Base-by-base conservation (phyloP, 2,888 invertebrate genomes). In the Tachina fera region DNA sequence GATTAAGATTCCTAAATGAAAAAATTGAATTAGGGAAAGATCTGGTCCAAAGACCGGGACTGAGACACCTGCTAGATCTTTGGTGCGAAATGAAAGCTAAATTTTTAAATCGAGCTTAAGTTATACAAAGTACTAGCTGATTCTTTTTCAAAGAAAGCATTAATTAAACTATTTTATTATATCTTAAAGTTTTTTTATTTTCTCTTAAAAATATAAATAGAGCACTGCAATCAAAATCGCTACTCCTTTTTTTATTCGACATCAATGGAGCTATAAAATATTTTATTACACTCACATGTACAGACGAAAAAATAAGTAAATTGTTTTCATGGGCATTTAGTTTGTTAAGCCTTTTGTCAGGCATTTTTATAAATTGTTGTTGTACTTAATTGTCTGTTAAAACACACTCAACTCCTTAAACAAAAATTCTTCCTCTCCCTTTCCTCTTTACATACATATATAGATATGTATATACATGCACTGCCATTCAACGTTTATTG, bases 381-480 rank as follows among this genome's bases (percentile, higher is more conserved):
- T 82, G 71, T 56, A 67, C 47, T 78, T 76, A 79, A 78, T 81
- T 83, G 80, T 56, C 81, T 74, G 84, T 85, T 81, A 77, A 81
- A 78, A 58, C 31, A 58, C 68, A 53, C 67, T 68, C 63, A 81
- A 56, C 80, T 79, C 63, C 71, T 39, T 47, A 63, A 41, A n/a
- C 11, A 60, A 0, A 31, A 31, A 6, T 31, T 5, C 31, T 6
- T 6, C 19, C 41, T 70, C n/a, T 31, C 14, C 53, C 19, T 5
- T 8, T 16, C 11, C 10, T 13, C 6, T n/a, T n/a, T 22, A 22
- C 14, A 13, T 39, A 14, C n/a, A 22, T 13, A 9, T n/a, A 9
- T 16, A 4, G 8, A 51, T 2, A 14, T 51, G 31, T 31, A 51
- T 6, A 14, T 0, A 49, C 14, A 49, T 49, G 13, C 51, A 19